Evolutionary conservation across 2,113 vertebrate genomes (phyloP).

Genomic region (Lipophrys pholis): DNA sequence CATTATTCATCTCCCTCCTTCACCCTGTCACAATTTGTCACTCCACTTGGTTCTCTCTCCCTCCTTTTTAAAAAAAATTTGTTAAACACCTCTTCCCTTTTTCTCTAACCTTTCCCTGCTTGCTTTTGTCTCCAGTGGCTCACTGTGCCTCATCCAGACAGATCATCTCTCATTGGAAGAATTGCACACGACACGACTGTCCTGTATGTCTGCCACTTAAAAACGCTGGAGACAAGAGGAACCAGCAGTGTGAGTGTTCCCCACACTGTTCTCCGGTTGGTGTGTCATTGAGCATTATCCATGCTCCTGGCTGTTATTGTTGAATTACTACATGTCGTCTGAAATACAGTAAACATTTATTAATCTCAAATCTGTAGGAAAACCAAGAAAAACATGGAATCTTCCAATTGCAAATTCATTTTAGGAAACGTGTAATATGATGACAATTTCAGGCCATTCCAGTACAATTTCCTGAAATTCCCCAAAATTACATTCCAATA

Average conservation of each 20-base stretch:
- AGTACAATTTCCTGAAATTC: too few relatives aligned
- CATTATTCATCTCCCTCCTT: constrained; percentile 85
- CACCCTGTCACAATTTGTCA: constrained; percentile 56
- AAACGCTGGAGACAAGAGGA: constrained; percentile 97
- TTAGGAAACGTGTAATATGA: too few relatives aligned
- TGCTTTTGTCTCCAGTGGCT: constrained; percentile 85
- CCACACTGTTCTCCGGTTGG: not conserved
- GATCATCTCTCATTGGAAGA: constrained; percentile 99
- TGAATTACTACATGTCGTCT: constrained; percentile 3
- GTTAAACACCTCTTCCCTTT: not conserved
- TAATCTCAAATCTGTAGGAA: not conserved
- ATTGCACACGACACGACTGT: constrained; percentile 98
- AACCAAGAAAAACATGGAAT: too few relatives aligned
- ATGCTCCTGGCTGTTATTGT: not conserved
- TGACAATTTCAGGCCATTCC: too few relatives aligned
- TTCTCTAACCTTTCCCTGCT: constrained; percentile 25
- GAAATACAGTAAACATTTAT: not conserved
- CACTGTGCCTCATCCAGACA: constrained; percentile 98
- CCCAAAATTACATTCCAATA: too few relatives aligned
- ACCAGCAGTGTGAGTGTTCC: constrained; percentile 92
- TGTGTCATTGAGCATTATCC: not conserved
- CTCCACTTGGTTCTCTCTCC: not conserved
- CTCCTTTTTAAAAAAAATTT: not conserved
- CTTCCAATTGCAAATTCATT: too few relatives aligned
- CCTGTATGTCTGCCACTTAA: constrained; percentile 97